Evolutionary conservation across 2,113 vertebrate species (phyloP), one percentile per base, ranked within the genome.

Genomic region (Erythrocercus mccallii): DNA sequence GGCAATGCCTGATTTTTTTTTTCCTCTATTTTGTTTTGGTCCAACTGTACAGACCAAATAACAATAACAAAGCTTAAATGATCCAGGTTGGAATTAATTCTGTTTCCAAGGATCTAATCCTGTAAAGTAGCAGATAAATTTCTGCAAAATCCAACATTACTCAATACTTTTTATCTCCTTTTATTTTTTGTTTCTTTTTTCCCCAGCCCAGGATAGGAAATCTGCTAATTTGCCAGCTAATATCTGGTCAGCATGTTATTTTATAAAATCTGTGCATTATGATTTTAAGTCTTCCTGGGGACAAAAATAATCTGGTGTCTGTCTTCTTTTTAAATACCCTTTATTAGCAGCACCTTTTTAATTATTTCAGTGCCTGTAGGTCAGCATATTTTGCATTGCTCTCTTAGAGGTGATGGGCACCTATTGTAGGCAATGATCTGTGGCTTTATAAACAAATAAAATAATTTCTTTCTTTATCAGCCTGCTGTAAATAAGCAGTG

Each of bases 271-370:
- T 27, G 66, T 81, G 17, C 24, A 68, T 81, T 78, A 60, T 40
- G 25, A 40, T 54, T 92, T 85, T 40, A 44, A 81, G 51, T 54
- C 42, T 70, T 88, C n/a, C 21, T n/a, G 9, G 11, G 18, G 22
- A 54, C 40, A 51, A 58, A 93, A 60, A 48, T 28, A 56, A 40
- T 19, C n/a, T 50, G 7, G 14, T 51, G 31, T 37, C 37, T 60
- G 13, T 60, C 21, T 80, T 69, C 58, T 76, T 80, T 92, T 83
- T 51, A 77, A 80, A 83, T 70, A n/a, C n/a, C 44, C 28, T 88
- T 92, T 88, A 71, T 88, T 90, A 93, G 37, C 69, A 93, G 37
- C 69, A 92, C 64, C 79, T 86, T 74, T 73, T 81, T 6, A 83
- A 93, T 73, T 6, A 78, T 71, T 86, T 71, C 48, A 33, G 19